Percentiles rank a stretch among this genome's conserved stretches.
Conservation (phyloP, 2,797 vertebrate genomes). For the Sternarchorhynchus goeldii region DNA sequence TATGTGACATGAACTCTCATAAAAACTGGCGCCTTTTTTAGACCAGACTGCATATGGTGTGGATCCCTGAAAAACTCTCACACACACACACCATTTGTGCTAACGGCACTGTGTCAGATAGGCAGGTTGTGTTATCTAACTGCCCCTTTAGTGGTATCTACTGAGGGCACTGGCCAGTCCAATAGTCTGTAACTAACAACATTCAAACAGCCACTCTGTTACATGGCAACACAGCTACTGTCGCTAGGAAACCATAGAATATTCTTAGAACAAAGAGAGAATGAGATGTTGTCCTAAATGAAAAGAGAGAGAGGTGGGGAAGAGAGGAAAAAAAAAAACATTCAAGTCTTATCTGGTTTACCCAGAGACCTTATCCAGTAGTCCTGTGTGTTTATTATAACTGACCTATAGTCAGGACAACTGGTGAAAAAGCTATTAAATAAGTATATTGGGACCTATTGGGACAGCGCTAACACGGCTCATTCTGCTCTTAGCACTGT, state of each 20-base stretch:
- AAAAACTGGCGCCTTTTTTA: constrained; percentile 6
- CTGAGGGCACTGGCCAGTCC: constrained; percentile 28
- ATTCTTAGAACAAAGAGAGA: constrained; percentile 54
- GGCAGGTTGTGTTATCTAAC: background rate
- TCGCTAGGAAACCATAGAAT: constrained; percentile 58
- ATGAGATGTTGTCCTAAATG: constrained; percentile 32
- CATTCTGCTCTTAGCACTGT: background rate
- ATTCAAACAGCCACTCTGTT: constrained; percentile 30
- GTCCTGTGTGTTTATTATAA: constrained; percentile 36
- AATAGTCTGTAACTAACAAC: constrained; percentile 44
- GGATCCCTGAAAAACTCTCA: background rate
- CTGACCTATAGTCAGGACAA: constrained; percentile 33
- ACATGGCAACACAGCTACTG: constrained; percentile 34
- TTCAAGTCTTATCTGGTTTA: constrained; percentile 44
- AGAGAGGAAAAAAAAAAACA: background rate
- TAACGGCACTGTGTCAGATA: background rate
- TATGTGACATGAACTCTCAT: background rate
- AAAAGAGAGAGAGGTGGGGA: constrained; percentile 31
- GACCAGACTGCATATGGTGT: background rate
- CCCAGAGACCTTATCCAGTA: constrained; percentile 39
- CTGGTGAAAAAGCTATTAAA: background rate
- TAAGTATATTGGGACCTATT: constrained; percentile 25
- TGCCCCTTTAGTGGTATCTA: constrained; percentile 28
- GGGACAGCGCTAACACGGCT: background rate
- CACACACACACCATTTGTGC: background rate